Conservation (phyloP, 2,888 invertebrate genomes). For the Dexiosoma caninum region DNA sequence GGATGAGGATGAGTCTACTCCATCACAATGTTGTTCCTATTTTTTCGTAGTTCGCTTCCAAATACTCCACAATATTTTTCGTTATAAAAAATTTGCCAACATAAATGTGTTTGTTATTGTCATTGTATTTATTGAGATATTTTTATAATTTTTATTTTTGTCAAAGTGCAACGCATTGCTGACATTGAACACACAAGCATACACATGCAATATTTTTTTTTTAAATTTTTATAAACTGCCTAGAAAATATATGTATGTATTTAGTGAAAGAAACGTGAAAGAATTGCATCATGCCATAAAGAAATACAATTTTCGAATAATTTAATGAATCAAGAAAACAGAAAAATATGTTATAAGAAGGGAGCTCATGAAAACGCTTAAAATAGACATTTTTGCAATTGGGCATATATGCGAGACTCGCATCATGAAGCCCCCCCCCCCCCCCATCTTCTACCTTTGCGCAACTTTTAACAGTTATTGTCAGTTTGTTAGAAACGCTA, state of each 20-base stretch:
- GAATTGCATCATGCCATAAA: not conserved
- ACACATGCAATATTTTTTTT: too few relatives aligned
- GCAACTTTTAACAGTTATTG: too few relatives aligned
- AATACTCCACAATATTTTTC: slow-evolving; percentile 53
- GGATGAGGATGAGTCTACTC: slow-evolving; percentile 3
- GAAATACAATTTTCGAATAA: too few relatives aligned
- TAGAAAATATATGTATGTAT: not conserved
- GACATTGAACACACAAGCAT: slow-evolving; percentile 66
- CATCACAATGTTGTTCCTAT: not conserved
- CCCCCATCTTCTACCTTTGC: too few relatives aligned
- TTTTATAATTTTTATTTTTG: slow-evolving; percentile 55
- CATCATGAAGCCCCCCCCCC: too few relatives aligned
- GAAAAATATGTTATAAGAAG: too few relatives aligned
- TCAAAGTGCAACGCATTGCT: slow-evolving; percentile 63
- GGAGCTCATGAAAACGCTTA: too few relatives aligned
- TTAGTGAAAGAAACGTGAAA: not conserved
- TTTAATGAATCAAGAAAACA: too few relatives aligned
- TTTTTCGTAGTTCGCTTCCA: slow-evolving; percentile 30
- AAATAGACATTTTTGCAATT: too few relatives aligned
- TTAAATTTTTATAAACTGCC: slow-evolving; percentile 18
- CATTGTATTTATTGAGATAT: not conserved
- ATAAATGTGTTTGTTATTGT: slow-evolving; percentile 24
- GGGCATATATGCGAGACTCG: too few relatives aligned
- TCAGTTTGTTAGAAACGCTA: too few relatives aligned
- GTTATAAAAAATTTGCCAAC: slow-evolving; percentile 59